Conservation (phyloP, 2,888 invertebrate genomes). For the Deroplatys truncata region DNA sequence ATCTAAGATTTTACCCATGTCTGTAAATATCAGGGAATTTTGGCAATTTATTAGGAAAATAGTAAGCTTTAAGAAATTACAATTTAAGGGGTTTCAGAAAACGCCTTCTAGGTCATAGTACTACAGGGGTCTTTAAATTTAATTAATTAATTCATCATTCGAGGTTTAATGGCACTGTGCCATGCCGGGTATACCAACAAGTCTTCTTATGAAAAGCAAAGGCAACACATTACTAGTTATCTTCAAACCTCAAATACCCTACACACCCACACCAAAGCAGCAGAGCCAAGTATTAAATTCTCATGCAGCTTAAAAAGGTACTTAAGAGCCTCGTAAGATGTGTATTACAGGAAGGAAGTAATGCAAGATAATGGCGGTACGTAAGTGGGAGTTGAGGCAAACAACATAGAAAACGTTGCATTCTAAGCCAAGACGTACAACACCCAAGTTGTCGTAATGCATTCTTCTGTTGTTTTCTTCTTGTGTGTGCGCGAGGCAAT, state of each 20-base stretch:
- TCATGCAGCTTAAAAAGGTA: not conserved
- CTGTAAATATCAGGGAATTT: no score
- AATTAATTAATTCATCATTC: no score
- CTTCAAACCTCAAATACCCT: not conserved
- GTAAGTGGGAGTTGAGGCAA: not conserved
- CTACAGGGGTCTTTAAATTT: no score
- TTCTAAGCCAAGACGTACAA: not conserved
- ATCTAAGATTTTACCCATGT: no score
- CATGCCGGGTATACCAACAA: no score
- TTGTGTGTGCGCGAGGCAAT: not conserved
- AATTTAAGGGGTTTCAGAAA: no score
- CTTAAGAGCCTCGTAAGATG: not conserved
- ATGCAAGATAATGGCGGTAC: not conserved
- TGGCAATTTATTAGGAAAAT: no score
- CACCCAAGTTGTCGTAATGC: not conserved
- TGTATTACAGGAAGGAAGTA: not conserved
- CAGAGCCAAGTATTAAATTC: not conserved
- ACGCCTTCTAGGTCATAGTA: no score
- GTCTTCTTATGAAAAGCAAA: no score
- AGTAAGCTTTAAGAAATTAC: no score
- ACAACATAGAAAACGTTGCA: not conserved
- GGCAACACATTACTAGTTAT: no score
- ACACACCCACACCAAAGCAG: not conserved
- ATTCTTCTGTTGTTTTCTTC: not conserved
- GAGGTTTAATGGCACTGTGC: no score